phyloP scores from a whole-genome alignment of 2,888 invertebrate species.

The Ormia ochracea region DNA sequence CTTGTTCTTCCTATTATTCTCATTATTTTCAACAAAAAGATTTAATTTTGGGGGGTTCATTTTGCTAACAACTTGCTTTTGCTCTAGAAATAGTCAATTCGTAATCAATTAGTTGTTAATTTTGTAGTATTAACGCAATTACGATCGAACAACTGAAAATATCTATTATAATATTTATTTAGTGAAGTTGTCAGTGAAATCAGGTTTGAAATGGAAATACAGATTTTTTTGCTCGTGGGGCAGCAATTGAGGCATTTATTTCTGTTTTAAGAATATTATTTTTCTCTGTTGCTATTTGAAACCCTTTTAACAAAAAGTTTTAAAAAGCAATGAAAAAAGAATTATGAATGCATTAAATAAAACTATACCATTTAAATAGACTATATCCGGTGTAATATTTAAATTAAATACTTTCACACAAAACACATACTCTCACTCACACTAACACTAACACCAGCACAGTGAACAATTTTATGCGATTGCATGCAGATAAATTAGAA shows the following conservation, averaged over 20 bases:
- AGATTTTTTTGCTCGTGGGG: not conserved
- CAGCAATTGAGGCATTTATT: not conserved
- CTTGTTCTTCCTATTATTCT: conserved; percentile 11
- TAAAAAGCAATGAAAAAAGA: not conserved
- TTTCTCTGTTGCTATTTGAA: not conserved
- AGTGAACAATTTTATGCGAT: not conserved
- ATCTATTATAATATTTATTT: not conserved
- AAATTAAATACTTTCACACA: conserved; percentile 31
- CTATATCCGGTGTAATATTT: conserved; percentile 52
- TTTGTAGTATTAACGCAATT: conserved; percentile 25
- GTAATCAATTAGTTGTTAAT: conserved; percentile 48
- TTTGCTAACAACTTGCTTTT: no score
- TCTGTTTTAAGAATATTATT: not conserved
- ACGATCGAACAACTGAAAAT: not conserved
- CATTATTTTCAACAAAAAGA: not conserved
- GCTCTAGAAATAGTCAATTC: conserved; percentile 21
- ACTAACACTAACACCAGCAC: not conserved
- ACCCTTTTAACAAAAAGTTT: not conserved
- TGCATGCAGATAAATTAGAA: not conserved
- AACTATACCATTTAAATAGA: conserved; percentile 52
- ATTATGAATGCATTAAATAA: conserved; percentile 42
- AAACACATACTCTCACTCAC: not conserved
- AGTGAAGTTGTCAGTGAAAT: not conserved
- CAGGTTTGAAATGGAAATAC: not conserved
- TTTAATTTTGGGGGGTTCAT: not conserved